Evolutionary conservation across 2,797 vertebrate genomes (phyloP).

Genomic region (Aeoliscus strigatus): DNA sequence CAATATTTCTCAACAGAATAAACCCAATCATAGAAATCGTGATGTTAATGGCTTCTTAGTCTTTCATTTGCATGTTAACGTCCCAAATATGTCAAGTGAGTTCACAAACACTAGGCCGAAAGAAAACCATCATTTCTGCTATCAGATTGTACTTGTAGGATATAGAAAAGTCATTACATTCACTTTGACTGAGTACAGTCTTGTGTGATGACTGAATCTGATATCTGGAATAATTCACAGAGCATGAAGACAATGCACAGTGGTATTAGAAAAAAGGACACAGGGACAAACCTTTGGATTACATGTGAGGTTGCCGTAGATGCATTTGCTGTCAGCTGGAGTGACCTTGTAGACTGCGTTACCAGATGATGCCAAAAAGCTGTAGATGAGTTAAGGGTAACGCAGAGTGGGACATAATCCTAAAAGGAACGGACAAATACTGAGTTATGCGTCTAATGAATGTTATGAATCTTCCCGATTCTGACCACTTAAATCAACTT

Average conservation of each 20-base stretch:
- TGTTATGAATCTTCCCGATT: too few relatives aligned
- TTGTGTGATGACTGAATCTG: not conserved
- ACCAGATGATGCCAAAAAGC: constrained; percentile 91
- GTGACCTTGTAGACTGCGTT: constrained; percentile 89
- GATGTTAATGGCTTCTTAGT: too few relatives aligned
- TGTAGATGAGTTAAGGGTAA: constrained; percentile 65
- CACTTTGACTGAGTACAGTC: constrained; percentile 8
- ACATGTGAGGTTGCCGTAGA: constrained; percentile 85
- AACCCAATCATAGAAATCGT: not conserved
- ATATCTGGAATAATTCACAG: constrained; percentile 9
- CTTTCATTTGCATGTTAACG: too few relatives aligned
- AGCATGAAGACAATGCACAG: not conserved
- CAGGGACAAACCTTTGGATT: constrained; percentile 78
- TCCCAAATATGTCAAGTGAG: too few relatives aligned
- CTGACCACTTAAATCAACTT: too few relatives aligned
- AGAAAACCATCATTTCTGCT: too few relatives aligned
- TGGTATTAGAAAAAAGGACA: not conserved
- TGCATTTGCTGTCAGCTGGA: constrained; percentile 78
- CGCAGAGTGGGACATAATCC: too few relatives aligned
- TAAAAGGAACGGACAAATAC: too few relatives aligned
- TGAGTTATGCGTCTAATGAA: too few relatives aligned
- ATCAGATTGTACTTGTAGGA: constrained; percentile 8
- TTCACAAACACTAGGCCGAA: too few relatives aligned
- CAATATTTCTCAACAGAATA: constrained; percentile 2
- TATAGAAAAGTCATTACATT: constrained; percentile 10